Evolutionary conservation across 2,888 invertebrate genomes (phyloP), one percentile per base, ranked within the genome.

Genomic region (Tipula confusa): DNA sequence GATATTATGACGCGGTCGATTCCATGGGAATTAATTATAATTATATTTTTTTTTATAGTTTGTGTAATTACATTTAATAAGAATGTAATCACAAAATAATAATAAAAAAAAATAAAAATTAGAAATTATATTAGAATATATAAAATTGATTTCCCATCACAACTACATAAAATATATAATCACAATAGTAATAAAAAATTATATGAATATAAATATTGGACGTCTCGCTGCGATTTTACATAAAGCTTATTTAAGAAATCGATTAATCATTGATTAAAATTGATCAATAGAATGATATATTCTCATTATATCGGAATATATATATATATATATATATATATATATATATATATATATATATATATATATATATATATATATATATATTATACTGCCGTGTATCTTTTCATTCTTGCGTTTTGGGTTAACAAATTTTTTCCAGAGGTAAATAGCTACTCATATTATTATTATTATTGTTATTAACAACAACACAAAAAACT

Each of bases 91-190:
- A 64, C 18, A 24, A 64, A 24, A 24, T 9, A 13, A 38, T 31
- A 31, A 31, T n/a, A n/a, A 5, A 36, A 36, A 36, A 36, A 36
- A 36, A 5, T 5, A 36, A 1, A 36, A 36, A 36, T 36, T 15
- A 36, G 11, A 36, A 36, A 36, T 36, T 15, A 64, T 24, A 18
- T n/a, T n/a, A n/a, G n/a, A n/a, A n/a, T n/a, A n/a, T 64, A 64
- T 64, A 64, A 64, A 64, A 64, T 64, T 64, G 64, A 64, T 64
- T 64, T 64, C 64, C 64, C 64, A 64, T 64, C 64, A 64, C 64
- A 64, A 43, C 43, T 43, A 43, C n/a, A 43, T 43, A 43, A 43
- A 43, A 64, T 64, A 31, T n/a, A n/a, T n/a, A n/a, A n/a, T n/a
- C n/a, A n/a, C n/a, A n/a, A n/a, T n/a, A 43, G 43, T 43, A 64